Percentiles rank a stretch among this genome's conserved stretches.
Conservation (phyloP, 2,797 vertebrate species). For the Leptodactylus fallax region DNA sequence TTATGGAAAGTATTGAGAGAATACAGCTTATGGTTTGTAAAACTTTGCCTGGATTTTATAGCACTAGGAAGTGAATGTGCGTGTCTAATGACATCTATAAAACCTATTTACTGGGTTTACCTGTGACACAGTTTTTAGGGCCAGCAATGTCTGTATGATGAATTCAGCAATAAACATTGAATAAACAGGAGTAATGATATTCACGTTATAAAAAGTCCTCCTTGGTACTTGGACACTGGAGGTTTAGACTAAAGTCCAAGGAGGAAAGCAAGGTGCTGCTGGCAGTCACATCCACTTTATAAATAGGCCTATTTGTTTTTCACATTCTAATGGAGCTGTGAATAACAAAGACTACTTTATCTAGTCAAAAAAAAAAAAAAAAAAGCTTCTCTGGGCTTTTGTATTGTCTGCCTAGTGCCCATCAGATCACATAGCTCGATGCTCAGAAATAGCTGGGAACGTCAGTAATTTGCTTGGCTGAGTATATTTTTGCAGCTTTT, state of each 20-base stretch:
- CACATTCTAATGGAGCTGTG: not conserved
- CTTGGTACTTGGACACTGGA: not conserved
- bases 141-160: not conserved
- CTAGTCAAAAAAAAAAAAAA: no score
- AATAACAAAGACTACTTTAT: not conserved
- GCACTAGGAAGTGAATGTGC: not conserved
- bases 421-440: slow-evolving; percentile 20
- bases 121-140: not conserved
- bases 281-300: not conserved
- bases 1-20: not conserved
- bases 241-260: not conserved
- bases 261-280: not conserved
- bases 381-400: not conserved
- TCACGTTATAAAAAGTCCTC: not conserved
- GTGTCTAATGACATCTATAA: not conserved
- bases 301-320: not conserved
- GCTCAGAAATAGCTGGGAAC: slow-evolving; percentile 33
- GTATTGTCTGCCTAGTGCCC: not conserved
- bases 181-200: not conserved
- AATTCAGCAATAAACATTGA: not conserved
- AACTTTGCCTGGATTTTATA: not conserved
- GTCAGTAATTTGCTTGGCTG: slow-evolving; percentile 42
- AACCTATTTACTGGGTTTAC: not conserved
- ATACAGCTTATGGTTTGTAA: not conserved
- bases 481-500: slow-evolving; percentile 38